Evolutionary conservation across 1,140 invertebrate genomes (phyloP), one percentile per base, ranked within the genome.

Genomic region (Catajapyx aquilonaris): DNA sequence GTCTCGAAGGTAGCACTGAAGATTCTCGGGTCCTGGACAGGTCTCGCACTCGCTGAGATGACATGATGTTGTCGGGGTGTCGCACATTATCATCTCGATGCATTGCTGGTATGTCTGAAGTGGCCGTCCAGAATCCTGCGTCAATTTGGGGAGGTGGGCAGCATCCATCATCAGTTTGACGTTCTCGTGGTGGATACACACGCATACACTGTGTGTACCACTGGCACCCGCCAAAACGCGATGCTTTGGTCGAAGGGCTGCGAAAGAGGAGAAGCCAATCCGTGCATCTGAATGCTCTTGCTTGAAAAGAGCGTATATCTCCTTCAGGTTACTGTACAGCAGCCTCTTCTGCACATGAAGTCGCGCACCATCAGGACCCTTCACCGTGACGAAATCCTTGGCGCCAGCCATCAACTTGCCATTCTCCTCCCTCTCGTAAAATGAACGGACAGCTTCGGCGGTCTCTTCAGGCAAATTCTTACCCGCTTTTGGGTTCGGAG

Each of bases 121-220:
- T 13, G 5, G 20, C 18, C 10, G 15, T 17, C 20, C 31, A 32
- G 36, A 19, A 22, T 21, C 28, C 34, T 13, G 16, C 18, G n/a
- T 41, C 4, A 41, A 11, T 2, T 41, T 9, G 13, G 21, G 17
- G 5, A 37, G 3, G 17, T 38, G 34, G 15, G 9, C 20, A 5
- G 30, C 42, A 9, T 45, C 34, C 13, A 48, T 37, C 39, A 49
- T 47, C 15, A 51, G 36, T 39, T 44, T 46, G n/a, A 47, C 37
- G 31, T 52, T 45, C 22, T 45, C 38, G 23, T 45, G 44, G 9
- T 28, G 34, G 10, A 13, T 21, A 25, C 44, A 45, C 16, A 48
- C 43, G 36, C 45, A 46, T 34, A 50, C 49, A 34, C 30, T 43
- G 38, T 51, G 47, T 31, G 39, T 43, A 5, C 49, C 45, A 25